Conservation (phyloP, 2,888 invertebrate genomes). For the Ophion ellenae region DNA sequence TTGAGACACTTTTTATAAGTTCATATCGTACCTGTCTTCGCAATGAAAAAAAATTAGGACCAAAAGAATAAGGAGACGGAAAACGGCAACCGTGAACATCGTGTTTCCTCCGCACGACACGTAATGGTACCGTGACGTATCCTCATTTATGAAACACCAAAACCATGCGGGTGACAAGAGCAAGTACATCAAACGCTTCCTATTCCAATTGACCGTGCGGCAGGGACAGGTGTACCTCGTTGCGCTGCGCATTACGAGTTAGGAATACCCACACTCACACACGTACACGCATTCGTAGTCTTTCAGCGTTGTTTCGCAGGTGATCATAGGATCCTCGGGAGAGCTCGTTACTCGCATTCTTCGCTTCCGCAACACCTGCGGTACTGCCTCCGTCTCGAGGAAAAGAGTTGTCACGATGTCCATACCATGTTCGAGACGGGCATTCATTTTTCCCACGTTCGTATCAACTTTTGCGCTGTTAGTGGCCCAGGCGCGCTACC, state of each 20-base stretch:
- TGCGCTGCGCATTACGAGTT: constrained; percentile 20
- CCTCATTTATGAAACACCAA: constrained; percentile 13
- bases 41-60: too few species aligned
- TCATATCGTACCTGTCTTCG: too few species aligned
- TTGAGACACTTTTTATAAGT: too few species aligned
- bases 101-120: constrained; percentile 9
- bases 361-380: constrained; percentile 76
- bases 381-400: constrained; percentile 45
- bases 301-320: constrained; percentile 71
- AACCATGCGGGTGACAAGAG: constrained; percentile 57
- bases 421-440: constrained; percentile 15
- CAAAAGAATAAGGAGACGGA: too few species aligned
- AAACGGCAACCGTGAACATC: not conserved
- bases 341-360: constrained; percentile 61
- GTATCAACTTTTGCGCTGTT: too few species aligned
- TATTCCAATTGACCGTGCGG: constrained; percentile 35
- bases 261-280: not conserved
- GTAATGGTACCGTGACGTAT: constrained; percentile 3
- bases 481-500: too few species aligned
- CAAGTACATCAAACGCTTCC: constrained; percentile 7
- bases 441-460: constrained; percentile 32
- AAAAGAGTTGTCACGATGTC: constrained; percentile 60
- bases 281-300: constrained; percentile 31
- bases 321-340: constrained; percentile 65
- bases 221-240: constrained; percentile 54